Evolutionary conservation across 1,140 invertebrate species (phyloP).

Genomic region (Trialeurodes vaporariorum): DNA sequence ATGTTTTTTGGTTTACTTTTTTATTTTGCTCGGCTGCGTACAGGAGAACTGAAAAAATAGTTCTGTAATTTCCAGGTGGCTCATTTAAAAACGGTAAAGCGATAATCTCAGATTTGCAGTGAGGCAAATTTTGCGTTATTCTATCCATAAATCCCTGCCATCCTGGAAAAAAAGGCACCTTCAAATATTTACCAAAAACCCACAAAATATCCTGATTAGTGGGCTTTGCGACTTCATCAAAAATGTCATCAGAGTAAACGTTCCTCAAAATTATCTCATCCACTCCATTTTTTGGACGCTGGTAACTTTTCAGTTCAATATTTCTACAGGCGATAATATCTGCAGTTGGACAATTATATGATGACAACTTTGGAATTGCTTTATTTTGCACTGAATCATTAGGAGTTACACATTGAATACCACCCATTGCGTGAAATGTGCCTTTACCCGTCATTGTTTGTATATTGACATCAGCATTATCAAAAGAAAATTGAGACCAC

Average conservation of each 20-base stretch:
- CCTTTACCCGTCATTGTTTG: constrained; percentile 24
- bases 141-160: constrained; percentile 11
- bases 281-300: not conserved
- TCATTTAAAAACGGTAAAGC: constrained; percentile 13
- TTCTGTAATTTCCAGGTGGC: constrained; percentile 10
- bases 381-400: not conserved
- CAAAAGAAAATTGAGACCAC: constrained; percentile 27
- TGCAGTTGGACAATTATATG: too few species aligned
- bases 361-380: too few species aligned
- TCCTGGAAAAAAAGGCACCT: constrained; percentile 2
- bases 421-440: constrained; percentile 28
- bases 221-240: too few species aligned
- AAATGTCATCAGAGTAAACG: too few species aligned
- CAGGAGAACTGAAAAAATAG: constrained; percentile 5
- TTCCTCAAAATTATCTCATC: not conserved
- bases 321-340: not conserved
- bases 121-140: constrained; percentile 6
- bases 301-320: not conserved
- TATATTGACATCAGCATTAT: constrained; percentile 27
- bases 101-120: constrained; percentile 3
- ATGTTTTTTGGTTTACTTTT: constrained; percentile 20
- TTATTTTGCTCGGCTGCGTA: constrained; percentile 8
- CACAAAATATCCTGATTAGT: not conserved
- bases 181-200: constrained; percentile 6
- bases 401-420: constrained; percentile 20